A percentile compares a stretch with the other conserved stretches of the same genome.
Evolutionary conservation across 2,888 invertebrate species (phyloP).

Genomic region (Plebejus melissa): DNA sequence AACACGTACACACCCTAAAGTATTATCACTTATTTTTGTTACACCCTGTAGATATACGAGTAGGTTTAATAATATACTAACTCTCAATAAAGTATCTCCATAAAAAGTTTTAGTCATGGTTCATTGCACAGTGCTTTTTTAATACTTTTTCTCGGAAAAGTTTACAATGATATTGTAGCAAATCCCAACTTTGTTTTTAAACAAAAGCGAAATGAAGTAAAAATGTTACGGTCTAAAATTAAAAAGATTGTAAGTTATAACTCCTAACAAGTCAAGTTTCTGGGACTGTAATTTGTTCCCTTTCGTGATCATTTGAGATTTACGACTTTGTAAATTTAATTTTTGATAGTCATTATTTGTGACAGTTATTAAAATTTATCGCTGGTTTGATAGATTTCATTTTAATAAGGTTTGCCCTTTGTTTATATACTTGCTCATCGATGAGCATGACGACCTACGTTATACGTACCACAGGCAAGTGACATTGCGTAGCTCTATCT

Average conservation of each 20-base stretch:
- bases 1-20: too few species aligned
- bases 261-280: background rate
- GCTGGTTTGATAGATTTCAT: background rate
- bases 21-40: too few species aligned
- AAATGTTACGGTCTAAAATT: background rate
- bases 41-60: too few species aligned
- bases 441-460: too few species aligned
- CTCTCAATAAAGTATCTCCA: too few species aligned
- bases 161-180: background rate
- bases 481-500: too few species aligned
- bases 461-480: too few species aligned
- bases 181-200: background rate
- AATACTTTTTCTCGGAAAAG: background rate
- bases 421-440: background rate
- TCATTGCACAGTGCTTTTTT: background rate
- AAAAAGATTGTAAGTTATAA: background rate
- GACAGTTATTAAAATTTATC: background rate
- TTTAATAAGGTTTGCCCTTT: background rate
- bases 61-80: too few species aligned
- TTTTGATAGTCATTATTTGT: conserved; percentile 14
- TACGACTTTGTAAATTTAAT: background rate
- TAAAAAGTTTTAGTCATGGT: background rate
- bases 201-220: background rate
- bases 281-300: conserved; percentile 9
- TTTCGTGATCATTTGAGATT: background rate